phyloP scores from a whole-genome alignment of 2,797 vertebrate species.

The Zalophus californianus region DNA sequence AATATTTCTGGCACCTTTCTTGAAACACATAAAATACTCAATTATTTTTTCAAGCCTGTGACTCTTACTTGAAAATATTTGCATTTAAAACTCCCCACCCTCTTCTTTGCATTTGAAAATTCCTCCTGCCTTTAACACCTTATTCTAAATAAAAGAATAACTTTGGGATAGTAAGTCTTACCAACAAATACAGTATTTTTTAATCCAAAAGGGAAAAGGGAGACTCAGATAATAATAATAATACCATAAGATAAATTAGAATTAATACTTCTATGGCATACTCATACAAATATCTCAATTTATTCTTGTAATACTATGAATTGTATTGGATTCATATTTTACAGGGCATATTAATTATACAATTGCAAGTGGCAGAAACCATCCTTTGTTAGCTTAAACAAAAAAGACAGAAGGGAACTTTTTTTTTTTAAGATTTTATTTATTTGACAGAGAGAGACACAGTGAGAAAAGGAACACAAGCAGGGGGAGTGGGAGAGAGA shows the following conservation, averaged over 20 bases:
- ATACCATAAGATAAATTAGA: neutral
- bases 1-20: neutral
- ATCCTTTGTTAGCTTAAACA: neutral
- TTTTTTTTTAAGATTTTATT: neutral
- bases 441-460: neutral
- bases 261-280: neutral
- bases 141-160: constrained; percentile 18
- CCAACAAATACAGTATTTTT: constrained; percentile 22
- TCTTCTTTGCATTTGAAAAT: constrained; percentile 40
- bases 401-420: neutral
- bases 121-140: neutral
- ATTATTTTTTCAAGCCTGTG: constrained; percentile 43
- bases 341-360: neutral
- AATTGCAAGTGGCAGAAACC: constrained; percentile 16
- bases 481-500: no score
- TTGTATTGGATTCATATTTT: neutral
- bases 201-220: neutral
- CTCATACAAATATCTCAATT: neutral
- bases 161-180: neutral
- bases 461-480: no score
- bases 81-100: constrained; percentile 51
- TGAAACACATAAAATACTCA: constrained; percentile 10
- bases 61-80: constrained; percentile 61
- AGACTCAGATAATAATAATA: neutral
- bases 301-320: neutral